Evolutionary conservation across 2,113 vertebrate species (phyloP), one percentile per base, ranked within the genome.

Genomic region (Saccopteryx bilineata): DNA sequence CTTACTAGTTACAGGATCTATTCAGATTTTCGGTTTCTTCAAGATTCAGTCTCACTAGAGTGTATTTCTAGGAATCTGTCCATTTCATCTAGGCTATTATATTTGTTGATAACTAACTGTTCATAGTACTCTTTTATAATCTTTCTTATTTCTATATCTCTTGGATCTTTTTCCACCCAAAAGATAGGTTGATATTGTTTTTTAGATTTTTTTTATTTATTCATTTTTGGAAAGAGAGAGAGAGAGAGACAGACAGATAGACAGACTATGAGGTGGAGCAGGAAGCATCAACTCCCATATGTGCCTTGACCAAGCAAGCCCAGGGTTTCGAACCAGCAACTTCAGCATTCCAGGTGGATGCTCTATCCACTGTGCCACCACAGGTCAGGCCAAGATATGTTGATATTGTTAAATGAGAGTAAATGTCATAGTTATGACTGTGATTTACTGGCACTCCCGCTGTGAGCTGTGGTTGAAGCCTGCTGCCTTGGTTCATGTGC

Each of bases 21-120:
- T 61, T 68, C 26, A 14, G 26, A 90, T 74, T 61, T 96, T 48
- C 69, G 83, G 5, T 50, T 95, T 90, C 56, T 87, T 87, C 24
- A 46, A 12, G 33, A 93, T 68, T 79, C 60, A 48, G 13, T 76
- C 74, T 88, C 76, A 23, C 52, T 75, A 63, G 21, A 33, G 5
- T 69, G n/a, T 85, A 23, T 76, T 93, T 88, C 19, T 66, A 91
- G 52, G 72, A 80, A n/a, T 84, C 65, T 72, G 48, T 60, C 66
- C 24, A 74, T 58, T 93, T 93, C 24, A 94, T n/a, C n/a, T 17
- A 26, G 28, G 61, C 56, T 91, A 66, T 50, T 58, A 12, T 68
- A 61, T 17, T 69, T 54, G 78, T 74, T 46, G 23, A 31, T 60
- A 52, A 24, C 61, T 1, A 50, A 33, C 28, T 84, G 23, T 69